These are phyloP conservation scores for Enteromius fasciolatus DNA, from an alignment of 2,797 vertebrate species.

Conservation along the genomic window DNA sequence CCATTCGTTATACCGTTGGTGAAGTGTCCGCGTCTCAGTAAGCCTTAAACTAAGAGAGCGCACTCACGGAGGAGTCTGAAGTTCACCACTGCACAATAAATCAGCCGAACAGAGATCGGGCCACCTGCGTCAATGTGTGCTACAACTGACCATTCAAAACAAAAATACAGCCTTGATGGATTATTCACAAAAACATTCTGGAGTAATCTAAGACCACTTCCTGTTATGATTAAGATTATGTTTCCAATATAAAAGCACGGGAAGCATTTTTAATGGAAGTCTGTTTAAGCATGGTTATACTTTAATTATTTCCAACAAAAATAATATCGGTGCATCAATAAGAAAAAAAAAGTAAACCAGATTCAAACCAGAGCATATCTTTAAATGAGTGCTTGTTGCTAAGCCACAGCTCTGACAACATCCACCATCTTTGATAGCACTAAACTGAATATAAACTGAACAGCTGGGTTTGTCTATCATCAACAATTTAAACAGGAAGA, in stretches of 20 bases:
- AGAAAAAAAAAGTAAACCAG: neutral
- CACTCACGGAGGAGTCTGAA: neutral
- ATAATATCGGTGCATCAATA: neutral
- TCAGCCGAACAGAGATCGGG: neutral
- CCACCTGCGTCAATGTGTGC: neutral
- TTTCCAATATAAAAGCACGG: neutral
- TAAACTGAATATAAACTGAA: constrained; percentile 29
- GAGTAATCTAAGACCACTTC: constrained; percentile 6
- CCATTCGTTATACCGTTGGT: constrained; percentile 73
- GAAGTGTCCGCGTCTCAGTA: constrained; percentile 57
- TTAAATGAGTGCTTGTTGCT: neutral
- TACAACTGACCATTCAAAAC: constrained; percentile 14
- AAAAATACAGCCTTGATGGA: constrained; percentile 9
- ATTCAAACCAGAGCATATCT: neutral
- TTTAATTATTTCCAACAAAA: neutral
- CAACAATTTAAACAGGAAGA: constrained; percentile 44
- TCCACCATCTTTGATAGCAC: constrained; percentile 28
- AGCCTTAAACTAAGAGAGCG: neutral
- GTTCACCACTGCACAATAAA: neutral
- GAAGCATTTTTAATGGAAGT: constrained; percentile 3
- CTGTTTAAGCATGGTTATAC: neutral
- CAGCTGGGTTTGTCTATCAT: constrained; percentile 53
- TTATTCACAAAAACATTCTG: constrained; percentile 22
- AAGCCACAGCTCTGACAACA: neutral
- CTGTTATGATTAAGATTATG: constrained; percentile 33